phyloP scores from a whole-genome alignment of 1,140 invertebrate species.

The Lasioglossum baleicum region DNA sequence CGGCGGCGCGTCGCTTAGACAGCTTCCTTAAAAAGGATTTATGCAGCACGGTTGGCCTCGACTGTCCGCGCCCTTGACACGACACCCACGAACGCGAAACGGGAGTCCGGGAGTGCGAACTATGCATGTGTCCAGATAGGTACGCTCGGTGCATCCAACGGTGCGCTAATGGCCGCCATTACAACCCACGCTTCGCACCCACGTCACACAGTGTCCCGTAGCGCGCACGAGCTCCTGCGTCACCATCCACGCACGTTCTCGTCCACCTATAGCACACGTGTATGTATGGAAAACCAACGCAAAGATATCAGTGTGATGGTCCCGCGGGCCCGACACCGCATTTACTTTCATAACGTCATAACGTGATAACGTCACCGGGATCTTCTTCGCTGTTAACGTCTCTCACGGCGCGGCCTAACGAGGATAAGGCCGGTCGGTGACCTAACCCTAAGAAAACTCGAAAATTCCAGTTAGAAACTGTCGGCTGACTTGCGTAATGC shows the following conservation, averaged over 20 bases:
- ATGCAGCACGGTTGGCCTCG: background rate
- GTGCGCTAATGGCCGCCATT: background rate
- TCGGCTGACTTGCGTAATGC: no score
- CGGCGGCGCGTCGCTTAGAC: background rate
- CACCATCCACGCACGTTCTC: no score
- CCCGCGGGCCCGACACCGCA: background rate
- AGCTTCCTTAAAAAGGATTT: background rate
- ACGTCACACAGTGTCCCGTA: background rate
- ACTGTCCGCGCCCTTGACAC: conserved; percentile 3
- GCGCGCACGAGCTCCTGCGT: background rate
- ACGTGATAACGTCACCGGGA: background rate
- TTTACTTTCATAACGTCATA: background rate
- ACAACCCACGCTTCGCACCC: background rate
- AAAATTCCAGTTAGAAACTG: no score
- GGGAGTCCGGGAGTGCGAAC: no score
- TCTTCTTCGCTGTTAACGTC: background rate
- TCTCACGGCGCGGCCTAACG: background rate
- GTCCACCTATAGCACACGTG: no score
- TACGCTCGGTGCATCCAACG: background rate
- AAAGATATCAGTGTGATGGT: background rate
- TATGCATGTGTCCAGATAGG: no score
- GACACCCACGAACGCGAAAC: background rate
- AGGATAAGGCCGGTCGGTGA: background rate
- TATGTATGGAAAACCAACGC: no score
- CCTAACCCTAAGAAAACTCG: background rate